phyloP scores from a whole-genome alignment of 2,888 invertebrate species.

The Zele albiditarsus region DNA sequence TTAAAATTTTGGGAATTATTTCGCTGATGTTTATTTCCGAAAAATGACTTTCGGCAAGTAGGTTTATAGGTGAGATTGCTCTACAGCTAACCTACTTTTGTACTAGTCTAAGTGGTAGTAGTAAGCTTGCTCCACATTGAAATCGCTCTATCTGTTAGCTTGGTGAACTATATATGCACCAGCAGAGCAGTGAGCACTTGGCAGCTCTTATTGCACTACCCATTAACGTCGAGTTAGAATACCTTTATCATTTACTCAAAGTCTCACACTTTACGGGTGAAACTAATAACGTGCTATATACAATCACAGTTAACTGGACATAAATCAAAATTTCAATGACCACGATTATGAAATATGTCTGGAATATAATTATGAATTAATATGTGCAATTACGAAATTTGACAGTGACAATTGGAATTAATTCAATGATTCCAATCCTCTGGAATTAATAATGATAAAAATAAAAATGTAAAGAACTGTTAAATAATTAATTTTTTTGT shows the following conservation, averaged over 20 bases:
- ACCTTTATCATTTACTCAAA: conserved; percentile 30
- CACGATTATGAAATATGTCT: not conserved
- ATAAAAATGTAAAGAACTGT: not conserved
- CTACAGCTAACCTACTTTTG: conserved; percentile 31
- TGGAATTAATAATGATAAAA: not conserved
- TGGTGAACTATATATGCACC: conserved; percentile 7
- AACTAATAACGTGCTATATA: conserved; percentile 1
- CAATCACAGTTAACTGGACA: conserved; percentile 7
- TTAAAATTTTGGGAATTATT: not conserved
- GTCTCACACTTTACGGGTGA: conserved; percentile 11
- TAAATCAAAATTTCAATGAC: not conserved
- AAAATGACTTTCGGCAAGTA: conserved; percentile 6
- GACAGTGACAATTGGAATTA: not conserved
- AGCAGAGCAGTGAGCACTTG: conserved; percentile 18
- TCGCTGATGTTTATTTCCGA: not conserved
- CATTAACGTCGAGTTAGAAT: conserved; percentile 32
- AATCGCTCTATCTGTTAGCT: conserved; percentile 31
- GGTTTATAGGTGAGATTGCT: conserved; percentile 34
- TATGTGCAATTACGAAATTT: not conserved
- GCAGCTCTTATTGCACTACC: conserved; percentile 28
- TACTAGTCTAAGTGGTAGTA: conserved; percentile 15
- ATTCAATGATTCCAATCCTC: not conserved
- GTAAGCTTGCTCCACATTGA: conserved; percentile 14
- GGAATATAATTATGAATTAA: not conserved
- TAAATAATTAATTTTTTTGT: not conserved